phyloP scores from a whole-genome alignment of 92 coral and sea anemone species.

The Muricea muricata region DNA sequence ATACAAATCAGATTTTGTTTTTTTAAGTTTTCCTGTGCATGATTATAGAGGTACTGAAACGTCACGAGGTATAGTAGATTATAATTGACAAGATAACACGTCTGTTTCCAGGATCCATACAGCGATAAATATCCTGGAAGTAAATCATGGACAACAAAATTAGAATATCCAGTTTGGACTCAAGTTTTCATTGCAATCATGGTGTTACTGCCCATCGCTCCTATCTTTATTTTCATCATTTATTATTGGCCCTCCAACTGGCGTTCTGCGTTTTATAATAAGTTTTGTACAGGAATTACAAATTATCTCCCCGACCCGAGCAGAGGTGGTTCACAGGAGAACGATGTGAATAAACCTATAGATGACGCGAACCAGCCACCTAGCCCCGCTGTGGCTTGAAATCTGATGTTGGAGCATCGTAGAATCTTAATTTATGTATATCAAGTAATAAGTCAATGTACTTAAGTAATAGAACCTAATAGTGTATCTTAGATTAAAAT shows the following conservation, averaged over 20 bases:
- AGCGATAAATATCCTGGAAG: conserved; percentile 71
- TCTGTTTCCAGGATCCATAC: conserved; percentile 73
- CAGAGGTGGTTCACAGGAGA: neutral
- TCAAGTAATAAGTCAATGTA: too few relatives aligned
- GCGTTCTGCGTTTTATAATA: conserved; percentile 84
- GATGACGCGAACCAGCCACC: too few relatives aligned
- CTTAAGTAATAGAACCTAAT: too few relatives aligned
- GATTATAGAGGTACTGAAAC: too few relatives aligned
- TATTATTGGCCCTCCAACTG: conserved; percentile 98
- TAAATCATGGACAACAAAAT: conserved; percentile 60
- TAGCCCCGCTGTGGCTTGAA: too few relatives aligned
- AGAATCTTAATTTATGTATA: too few relatives aligned
- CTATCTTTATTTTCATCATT: conserved; percentile 81
- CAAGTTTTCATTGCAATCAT: conserved; percentile 71
- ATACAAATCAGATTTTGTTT: too few relatives aligned
- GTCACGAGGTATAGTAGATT: too few relatives aligned
- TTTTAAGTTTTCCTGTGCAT: too few relatives aligned
- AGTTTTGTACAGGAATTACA: conserved; percentile 81
- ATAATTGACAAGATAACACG: too few relatives aligned
- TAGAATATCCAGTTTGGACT: conserved; percentile 88
- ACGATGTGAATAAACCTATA: too few relatives aligned
- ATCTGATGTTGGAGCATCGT: too few relatives aligned
- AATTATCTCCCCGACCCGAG: conserved; percentile 90
- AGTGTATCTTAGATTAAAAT: neutral
- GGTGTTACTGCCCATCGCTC: conserved; percentile 84